Conservation (phyloP, 2,797 vertebrate genomes). For the Alfaro cultratus region DNA sequence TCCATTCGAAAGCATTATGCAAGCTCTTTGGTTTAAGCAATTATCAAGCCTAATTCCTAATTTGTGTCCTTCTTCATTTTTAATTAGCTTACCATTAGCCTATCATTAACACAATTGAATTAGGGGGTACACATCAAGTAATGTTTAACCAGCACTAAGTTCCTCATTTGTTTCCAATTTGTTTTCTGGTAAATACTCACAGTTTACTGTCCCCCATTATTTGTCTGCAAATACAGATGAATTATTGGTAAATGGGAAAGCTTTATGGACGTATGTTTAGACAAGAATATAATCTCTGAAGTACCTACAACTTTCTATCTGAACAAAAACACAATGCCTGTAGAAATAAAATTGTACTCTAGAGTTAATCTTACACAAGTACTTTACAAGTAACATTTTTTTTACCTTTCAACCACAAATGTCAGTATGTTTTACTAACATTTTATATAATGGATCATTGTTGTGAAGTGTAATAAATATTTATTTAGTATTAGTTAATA, state of each 20-base stretch:
- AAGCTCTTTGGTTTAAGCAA: neutral
- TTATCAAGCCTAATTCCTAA: constrained; percentile 8
- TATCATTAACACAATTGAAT: constrained; percentile 14
- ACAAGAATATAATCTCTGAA: neutral
- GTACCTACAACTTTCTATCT: neutral
- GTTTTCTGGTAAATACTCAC: neutral
- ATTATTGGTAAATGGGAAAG: neutral
- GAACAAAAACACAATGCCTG: too few species aligned
- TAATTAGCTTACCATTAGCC: constrained; percentile 14
- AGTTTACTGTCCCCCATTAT: neutral
- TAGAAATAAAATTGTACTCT: neutral
- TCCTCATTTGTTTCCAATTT: constrained; percentile 15
- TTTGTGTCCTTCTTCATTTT: constrained; percentile 11
- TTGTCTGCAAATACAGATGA: neutral
- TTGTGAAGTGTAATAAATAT: neutral
- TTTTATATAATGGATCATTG: neutral
- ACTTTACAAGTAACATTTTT: neutral
- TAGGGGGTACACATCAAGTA: constrained; percentile 9
- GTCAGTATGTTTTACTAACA: neutral
- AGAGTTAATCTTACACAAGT: neutral
- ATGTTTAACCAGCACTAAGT: constrained; percentile 8
- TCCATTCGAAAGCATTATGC: neutral
- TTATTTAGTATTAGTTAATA: too few species aligned
- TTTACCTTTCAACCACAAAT: neutral
- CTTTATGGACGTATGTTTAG: neutral